A percentile compares a stretch with the other conserved stretches of the same genome.
Evolutionary conservation across 2,888 invertebrate genomes (phyloP).

Genomic region (Didymodactylos carnosus): DNA sequence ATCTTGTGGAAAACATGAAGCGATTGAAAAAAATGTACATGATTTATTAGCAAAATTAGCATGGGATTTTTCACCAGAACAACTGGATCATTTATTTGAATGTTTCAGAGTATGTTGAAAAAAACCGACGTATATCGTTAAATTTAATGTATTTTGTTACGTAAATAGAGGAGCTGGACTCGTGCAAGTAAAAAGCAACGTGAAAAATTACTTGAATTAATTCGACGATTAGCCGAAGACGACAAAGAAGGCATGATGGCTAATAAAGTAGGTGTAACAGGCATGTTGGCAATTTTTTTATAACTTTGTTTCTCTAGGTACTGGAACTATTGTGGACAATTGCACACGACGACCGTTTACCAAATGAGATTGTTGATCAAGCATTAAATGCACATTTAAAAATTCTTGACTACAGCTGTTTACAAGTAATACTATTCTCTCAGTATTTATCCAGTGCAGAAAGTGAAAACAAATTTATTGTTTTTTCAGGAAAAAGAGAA

Average conservation of each 20-base stretch:
- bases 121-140: too few species aligned
- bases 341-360: slow-evolving; percentile 81
- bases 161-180: slow-evolving; percentile 54
- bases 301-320: slow-evolving; percentile 39
- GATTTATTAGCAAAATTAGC: slow-evolving; percentile 83
- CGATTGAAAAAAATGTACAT: slow-evolving; percentile 90
- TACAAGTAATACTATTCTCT: slow-evolving; percentile 44
- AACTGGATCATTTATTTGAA: slow-evolving; percentile 83
- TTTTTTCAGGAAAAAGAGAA: slow-evolving; percentile 59
- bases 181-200: slow-evolving; percentile 83
- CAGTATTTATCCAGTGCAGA: too few species aligned
- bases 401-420: slow-evolving; percentile 54
- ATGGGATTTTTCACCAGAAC: slow-evolving; percentile 92
- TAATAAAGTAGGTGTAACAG: slow-evolving; percentile 63
- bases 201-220: slow-evolving; percentile 77
- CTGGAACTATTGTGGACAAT: slow-evolving; percentile 84
- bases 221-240: slow-evolving; percentile 79
- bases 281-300: slow-evolving; percentile 36
- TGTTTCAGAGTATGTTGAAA: slow-evolving; percentile 60
- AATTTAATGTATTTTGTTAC: not conserved
- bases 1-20: slow-evolving; percentile 76
- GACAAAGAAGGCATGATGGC: slow-evolving; percentile 57
- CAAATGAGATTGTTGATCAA: slow-evolving; percentile 89
- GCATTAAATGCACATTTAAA: slow-evolving; percentile 81
- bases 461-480: too few species aligned